Evolutionary conservation across 2,113 vertebrate species (phyloP), one percentile per base, ranked within the genome.

Genomic region (Saccopteryx leptura): DNA sequence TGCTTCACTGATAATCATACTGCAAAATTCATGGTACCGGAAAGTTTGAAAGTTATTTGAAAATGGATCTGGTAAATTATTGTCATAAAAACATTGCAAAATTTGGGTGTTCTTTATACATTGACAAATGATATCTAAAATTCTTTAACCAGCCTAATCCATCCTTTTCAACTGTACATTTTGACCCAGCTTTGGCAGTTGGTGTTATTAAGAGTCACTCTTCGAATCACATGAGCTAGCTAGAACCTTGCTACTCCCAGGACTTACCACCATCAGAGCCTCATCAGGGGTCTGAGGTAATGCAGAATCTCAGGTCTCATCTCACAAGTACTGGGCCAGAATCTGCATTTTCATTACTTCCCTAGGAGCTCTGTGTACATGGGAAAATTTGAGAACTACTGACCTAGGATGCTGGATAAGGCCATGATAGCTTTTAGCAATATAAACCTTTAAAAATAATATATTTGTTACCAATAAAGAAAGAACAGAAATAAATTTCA

Each of bases 21-120:
- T 93, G 26, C 5, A 80, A 92, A 90, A 93, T 89, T 60, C 71
- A 23, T 65, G 63, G 3, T 65, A 71, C 23, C 21, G 91, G 52
- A 91, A 94, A 91, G 17, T 52, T 28, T 96, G 21, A 80, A 78
- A 48, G 52, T 69, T 86, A 68, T 92, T 90, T 89, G 86, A 46
- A 95, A 87, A 75, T 88, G 23, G 18, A 72, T 15, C 86, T 86
- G 9, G 2, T 79, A 94, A 94, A 63, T 83, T 79, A 69, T 61
- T 88, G 46, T 61, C 74, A 93, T 76, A 46, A 83, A 92, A 78
- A 75, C n/a, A 26, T 9, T 48, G 31, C 23, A 31, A 52, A n/a
- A 93, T 89, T 89, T 86, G 68, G 14, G 7, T 60, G 58, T 50
- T 52, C 39, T 60, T 75, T 13, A 58, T 17, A 24, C 5, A 2